Evolutionary conservation across 2,113 vertebrate genomes (phyloP).

Genomic region (Sitta europaea): DNA sequence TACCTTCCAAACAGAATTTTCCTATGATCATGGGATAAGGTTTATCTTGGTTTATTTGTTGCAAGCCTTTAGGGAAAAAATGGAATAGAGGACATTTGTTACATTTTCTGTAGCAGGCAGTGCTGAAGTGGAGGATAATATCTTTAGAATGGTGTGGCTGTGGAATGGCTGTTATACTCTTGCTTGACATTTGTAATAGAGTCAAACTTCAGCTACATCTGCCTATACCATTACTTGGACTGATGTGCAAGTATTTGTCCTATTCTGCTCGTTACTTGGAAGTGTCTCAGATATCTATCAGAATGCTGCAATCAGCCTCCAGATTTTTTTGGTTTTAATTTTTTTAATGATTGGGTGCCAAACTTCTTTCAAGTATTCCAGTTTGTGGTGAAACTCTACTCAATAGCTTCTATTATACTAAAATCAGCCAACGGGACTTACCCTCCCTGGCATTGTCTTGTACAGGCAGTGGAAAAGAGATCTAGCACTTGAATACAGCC

Average conservation of each 20-base stretch:
- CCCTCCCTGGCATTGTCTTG: background rate
- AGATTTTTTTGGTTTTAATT: background rate
- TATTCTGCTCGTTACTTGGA: background rate
- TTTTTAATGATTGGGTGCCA: background rate
- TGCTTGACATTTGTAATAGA: background rate
- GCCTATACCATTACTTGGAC: background rate
- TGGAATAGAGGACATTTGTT: background rate
- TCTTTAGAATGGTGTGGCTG: background rate
- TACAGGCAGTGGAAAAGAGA: background rate
- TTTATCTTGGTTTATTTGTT: background rate
- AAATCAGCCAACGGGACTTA: background rate
- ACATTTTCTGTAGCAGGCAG: background rate
- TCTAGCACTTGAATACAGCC: background rate
- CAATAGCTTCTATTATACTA: background rate
- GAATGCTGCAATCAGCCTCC: background rate
- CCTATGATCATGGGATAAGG: background rate
- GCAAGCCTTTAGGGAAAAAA: background rate
- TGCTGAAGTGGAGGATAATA: background rate
- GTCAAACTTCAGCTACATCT: background rate
- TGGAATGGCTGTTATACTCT: background rate
- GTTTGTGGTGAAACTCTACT: background rate
- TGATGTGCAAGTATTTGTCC: background rate
- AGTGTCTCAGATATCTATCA: background rate
- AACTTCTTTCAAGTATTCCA: background rate
- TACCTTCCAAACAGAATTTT: background rate